Evolutionary conservation across 2,888 invertebrate species (phyloP), one percentile per base, ranked within the genome.

Genomic region (Tiliacea citrago): DNA sequence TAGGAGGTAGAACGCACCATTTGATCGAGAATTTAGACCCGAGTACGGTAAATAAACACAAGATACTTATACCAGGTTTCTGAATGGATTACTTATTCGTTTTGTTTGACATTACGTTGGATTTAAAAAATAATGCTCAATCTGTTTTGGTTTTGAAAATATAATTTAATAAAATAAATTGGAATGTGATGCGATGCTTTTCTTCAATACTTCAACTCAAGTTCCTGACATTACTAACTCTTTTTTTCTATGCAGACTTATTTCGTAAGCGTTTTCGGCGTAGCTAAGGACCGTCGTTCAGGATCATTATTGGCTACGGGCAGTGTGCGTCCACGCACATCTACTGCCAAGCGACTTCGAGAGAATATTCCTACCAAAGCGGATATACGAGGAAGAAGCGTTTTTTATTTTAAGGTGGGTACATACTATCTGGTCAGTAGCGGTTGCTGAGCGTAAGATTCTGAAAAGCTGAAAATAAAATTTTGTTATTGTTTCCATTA

Each of bases 21-120:
- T 83, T 95, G 2, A 95, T 96, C 53, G 96, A 96, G 88, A 96
- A 96, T 69, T 87, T 96, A 78, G 95, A 96, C 81, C 94, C 94
- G 0, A 93, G 91, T 70, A 92, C 90, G 87, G 96, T 96, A 91
- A 84, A 55, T 75, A 29, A 24, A 21, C 4, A n/a, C 55, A n/a
- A 58, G 21, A n/a, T 35, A n/a, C 24, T 16, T 21, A 21, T 9
- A 47, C 8, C 2, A n/a, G n/a, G n/a, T n/a, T n/a, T n/a, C n/a
- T n/a, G n/a, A 35, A 10, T 16, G 21, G 6, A 60, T 35, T 35
- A 58, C 21, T 21, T 21, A 58, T 10, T 58, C 29, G 21, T 60
- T 29, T 57, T 16, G 16, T 57, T 57, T 29, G 24, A 13, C 13
- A 13, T 7, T 24, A 2, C 7, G 7, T 7, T 55, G 24, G 24